Evolutionary conservation across 1,140 invertebrate genomes (phyloP), one percentile per base, ranked within the genome.

Genomic region (Drosophila sp.): DNA sequence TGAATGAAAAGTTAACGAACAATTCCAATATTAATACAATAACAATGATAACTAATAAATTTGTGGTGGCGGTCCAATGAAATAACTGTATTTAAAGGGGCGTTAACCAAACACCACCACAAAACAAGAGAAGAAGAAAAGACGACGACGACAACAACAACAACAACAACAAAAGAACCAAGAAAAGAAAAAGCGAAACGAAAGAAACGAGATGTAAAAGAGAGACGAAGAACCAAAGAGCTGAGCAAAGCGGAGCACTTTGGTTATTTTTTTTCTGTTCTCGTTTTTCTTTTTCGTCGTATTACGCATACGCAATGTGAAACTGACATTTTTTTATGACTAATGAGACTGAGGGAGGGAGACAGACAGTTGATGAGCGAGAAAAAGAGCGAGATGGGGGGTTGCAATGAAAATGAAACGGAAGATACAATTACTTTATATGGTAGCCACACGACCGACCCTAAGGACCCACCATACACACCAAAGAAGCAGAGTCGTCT

Each of bases 121-220:
- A 78, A 68, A 66, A 63, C 64, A 84, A 33, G 17, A 50, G 57
- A 40, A 32, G 32, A 70, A 63, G 57, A 55, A 96, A 96, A 33
- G 17, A 57, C 96, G 96, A 96, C 96, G 32, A 93, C 17, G 17
- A 17, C 33, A 35, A 8, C 33, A 35, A 55, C 47, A 27, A 38
- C 50, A 54, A 35, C 63, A 62, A 17, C n/a, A 3, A 7, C 11
- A 44, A 35, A 7, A 41, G 35, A 55, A 32, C 17, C 66, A 29
- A 47, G 5, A 23, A 47, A 6, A 27, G 27, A 41, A 41, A 4
- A 30, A 2, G 35, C 56, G 27, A 25, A 54, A 29, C 50, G 25
- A 25, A 58, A 58, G 56, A 23, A 32, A 17, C 30, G 7, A 35
- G n/a, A 17, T 57, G 55, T 57, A 23, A 33, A 33, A 33, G n/a